Conservation (phyloP, 1,140 invertebrate genomes). For the Diabrotica virgifera region DNA sequence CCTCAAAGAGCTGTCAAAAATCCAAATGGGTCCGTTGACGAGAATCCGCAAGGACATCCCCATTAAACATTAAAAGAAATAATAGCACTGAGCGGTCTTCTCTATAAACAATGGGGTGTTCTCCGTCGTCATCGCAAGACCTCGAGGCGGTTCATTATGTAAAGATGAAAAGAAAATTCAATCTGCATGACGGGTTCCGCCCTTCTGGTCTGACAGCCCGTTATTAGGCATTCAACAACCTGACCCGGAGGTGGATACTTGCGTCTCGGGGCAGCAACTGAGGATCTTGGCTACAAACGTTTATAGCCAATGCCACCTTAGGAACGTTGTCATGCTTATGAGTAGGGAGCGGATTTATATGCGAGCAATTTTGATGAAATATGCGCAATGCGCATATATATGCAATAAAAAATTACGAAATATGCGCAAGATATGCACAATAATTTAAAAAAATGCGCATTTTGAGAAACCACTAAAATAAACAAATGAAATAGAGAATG, state of each 20-base stretch:
- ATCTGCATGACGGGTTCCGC: constrained; percentile 43
- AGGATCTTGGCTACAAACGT: too few relatives aligned
- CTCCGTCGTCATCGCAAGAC: constrained; percentile 21
- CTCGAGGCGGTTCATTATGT: constrained; percentile 43
- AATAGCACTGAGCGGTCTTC: constrained; percentile 7
- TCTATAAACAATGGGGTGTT: constrained; percentile 39
- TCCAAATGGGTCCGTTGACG: background rate
- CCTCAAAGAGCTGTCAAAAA: background rate
- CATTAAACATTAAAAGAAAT: constrained; percentile 6
- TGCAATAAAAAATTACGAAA: too few relatives aligned
- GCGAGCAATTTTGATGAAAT: too few relatives aligned
- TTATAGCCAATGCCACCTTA: too few relatives aligned
- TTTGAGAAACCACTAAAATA: too few relatives aligned
- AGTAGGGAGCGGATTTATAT: too few relatives aligned
- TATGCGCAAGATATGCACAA: too few relatives aligned
- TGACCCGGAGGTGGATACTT: constrained; percentile 35
- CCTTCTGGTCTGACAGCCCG: constrained; percentile 43
- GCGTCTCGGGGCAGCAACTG: too few relatives aligned
- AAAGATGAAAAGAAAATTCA: constrained; percentile 48
- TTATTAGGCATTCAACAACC: constrained; percentile 46
- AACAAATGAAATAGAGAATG: too few relatives aligned
- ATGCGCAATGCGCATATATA: too few relatives aligned
- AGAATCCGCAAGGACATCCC: background rate
- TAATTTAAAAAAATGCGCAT: too few relatives aligned
- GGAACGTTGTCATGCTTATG: too few relatives aligned